Evolutionary conservation across 2,888 invertebrate species (phyloP).

Genomic region (Crocallis elinguaria): DNA sequence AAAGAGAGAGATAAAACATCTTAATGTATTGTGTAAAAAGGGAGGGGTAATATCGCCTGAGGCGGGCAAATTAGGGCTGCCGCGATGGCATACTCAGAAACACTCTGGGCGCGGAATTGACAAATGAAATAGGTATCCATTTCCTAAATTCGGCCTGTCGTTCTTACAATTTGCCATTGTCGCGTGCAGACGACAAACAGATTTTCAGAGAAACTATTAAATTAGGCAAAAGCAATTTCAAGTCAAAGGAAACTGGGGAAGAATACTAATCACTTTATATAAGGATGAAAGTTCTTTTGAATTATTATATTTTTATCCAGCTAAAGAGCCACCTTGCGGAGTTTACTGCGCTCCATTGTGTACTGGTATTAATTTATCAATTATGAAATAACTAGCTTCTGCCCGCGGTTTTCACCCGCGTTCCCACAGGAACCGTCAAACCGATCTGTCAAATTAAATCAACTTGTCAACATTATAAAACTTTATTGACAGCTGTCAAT

Average conservation of each 20-base stretch:
- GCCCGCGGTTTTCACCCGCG: no score
- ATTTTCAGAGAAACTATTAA: conserved; percentile 25
- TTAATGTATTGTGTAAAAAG: conserved; percentile 22
- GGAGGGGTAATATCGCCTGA: conserved; percentile 28
- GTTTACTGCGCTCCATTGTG: no score
- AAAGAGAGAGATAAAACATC: conserved; percentile 30
- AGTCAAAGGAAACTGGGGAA: conserved; percentile 8
- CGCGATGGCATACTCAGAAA: conserved; percentile 36
- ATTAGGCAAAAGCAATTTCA: conserved; percentile 23
- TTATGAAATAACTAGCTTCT: no score
- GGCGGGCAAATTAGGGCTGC: conserved; percentile 38
- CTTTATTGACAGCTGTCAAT: no score
- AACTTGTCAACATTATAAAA: no score
- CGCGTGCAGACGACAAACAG: conserved; percentile 24
- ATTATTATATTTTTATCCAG: background rate
- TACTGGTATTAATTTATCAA: no score
- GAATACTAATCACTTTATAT: conserved; percentile 17
- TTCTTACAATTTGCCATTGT: conserved; percentile 26
- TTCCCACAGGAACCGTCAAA: no score
- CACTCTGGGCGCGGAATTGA: conserved; percentile 39
- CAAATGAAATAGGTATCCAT: conserved; percentile 39
- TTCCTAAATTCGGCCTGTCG: conserved; percentile 18
- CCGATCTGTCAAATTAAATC: no score
- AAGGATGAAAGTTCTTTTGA: conserved; percentile 6
- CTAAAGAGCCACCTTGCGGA: no score